phyloP scores from a whole-genome alignment of 2,888 invertebrate genomes.

The Oscheius myriophilus region DNA sequence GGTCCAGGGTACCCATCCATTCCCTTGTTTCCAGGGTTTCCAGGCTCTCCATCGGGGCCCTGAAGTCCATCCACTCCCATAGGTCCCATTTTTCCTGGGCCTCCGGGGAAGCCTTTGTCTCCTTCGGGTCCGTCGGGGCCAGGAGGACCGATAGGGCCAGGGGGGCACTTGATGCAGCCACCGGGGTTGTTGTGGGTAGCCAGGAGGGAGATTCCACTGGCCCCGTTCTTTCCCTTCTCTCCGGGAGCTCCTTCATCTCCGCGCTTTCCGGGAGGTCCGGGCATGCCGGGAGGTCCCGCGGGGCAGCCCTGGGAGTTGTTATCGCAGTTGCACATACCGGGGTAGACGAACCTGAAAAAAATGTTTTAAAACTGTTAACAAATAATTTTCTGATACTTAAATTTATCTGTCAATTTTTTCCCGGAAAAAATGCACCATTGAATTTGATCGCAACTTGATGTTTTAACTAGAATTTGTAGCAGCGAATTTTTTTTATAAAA shows the following conservation, averaged over 20 bases:
- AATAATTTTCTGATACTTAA: too few species aligned
- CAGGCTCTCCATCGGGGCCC: conserved; percentile 42
- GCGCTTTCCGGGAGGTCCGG: conserved; percentile 47
- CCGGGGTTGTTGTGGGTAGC: conserved; percentile 54
- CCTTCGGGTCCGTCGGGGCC: conserved; percentile 47
- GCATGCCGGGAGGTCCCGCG: conserved; percentile 53
- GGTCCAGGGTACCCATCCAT: conserved; percentile 51
- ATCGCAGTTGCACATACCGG: conserved; percentile 52
- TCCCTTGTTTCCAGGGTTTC: conserved; percentile 51
- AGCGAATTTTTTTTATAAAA: too few species aligned
- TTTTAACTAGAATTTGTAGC: too few species aligned
- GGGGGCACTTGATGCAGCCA: conserved; percentile 57
- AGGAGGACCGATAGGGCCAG: conserved; percentile 48
- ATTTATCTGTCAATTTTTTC: too few species aligned
- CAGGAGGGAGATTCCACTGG: conserved; percentile 52
- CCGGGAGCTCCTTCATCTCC: conserved; percentile 53
- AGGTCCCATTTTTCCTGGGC: conserved; percentile 44
- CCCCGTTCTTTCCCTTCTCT: conserved; percentile 49
- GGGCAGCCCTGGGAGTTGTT: conserved; percentile 51
- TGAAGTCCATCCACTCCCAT: conserved; percentile 45
- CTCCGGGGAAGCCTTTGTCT: conserved; percentile 45
- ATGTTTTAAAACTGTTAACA: too few species aligned
- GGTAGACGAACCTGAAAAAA: conserved; percentile 39
- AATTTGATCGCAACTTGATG: too few species aligned
- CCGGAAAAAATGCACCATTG: too few species aligned